Evolutionary conservation across 2,888 invertebrate genomes (phyloP), one percentile per base, ranked within the genome.

Genomic region (Archaeoteleia sp.): DNA sequence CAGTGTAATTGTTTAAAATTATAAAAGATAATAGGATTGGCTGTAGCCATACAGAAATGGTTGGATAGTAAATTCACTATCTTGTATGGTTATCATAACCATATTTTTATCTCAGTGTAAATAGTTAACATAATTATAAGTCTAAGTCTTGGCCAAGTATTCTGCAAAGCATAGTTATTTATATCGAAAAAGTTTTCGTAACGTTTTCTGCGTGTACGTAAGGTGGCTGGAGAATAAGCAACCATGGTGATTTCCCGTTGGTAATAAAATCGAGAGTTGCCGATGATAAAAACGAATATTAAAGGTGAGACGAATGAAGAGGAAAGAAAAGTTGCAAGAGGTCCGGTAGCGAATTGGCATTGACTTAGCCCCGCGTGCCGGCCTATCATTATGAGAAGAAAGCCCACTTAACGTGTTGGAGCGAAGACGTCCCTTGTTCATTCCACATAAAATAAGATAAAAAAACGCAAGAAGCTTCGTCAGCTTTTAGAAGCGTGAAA

Each of bases 301-400:
- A 42, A 10, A 9, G 23, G 13, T 17, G 13, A 9, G 35, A 35
- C 3, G 20, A 2, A 25, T 17, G 17, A 25, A 43, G 7, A 9
- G 29, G 17, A 37, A 34, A 17, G 27, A 32, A 39, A 35, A 58
- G 14, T 32, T 25, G 57, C 39, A 49, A 57, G 58, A 63, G 71
- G 74, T 71, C 71, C 74, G 70, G 77, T 74, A 77, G 75, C 74
- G 70, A 71, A 75, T 75, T 74, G 74, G 66, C 72, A 73, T 70
- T 73, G 74, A 75, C 72, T 75, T 70, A 66, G 74, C 72, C 70
- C 72, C 70, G 67, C 70, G 67, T 54, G 71, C 73, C 73, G 71
- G 73, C 75, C 75, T 76, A 74, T 78, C 73, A 78, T 78, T 78
- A 78, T 46, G 60, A 70, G 68, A 60, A 62, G 70, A 72, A 72